Percentiles rank a stretch among this genome's conserved stretches.
Conservation (phyloP, 2,888 invertebrate species). For the Amphimallon solstitiale region DNA sequence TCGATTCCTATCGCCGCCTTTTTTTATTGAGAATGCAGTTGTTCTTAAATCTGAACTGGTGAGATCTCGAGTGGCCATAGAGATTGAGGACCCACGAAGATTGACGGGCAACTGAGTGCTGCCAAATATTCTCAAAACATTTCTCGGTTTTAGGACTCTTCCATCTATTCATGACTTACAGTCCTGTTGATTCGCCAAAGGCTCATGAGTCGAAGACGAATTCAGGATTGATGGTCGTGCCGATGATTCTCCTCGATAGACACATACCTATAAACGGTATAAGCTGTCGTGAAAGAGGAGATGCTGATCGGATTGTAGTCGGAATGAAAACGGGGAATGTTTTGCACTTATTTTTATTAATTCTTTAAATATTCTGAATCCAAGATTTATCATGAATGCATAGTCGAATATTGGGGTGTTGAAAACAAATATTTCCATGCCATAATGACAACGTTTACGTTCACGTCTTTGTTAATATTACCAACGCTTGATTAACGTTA, state of each 20-base stretch:
- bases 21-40: neutral
- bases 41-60: slow-evolving; percentile 40
- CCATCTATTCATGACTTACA: too few relatives aligned
- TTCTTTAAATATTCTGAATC: too few relatives aligned
- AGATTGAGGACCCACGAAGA: slow-evolving; percentile 36
- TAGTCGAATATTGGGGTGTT: too few relatives aligned
- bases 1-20: slow-evolving; percentile 7
- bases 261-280: slow-evolving; percentile 18
- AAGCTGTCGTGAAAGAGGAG: slow-evolving; percentile 22
- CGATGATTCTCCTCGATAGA: neutral
- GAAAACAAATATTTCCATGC: too few relatives aligned
- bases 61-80: slow-evolving; percentile 29
- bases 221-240: too few relatives aligned
- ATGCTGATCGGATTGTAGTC: slow-evolving; percentile 15
- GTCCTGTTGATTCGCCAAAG: neutral
- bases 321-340: too few relatives aligned
- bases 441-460: too few relatives aligned
- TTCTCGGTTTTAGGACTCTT: slow-evolving; percentile 26
- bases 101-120: slow-evolving; percentile 27
- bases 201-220: neutral
- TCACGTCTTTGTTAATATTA: too few relatives aligned
- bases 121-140: too few relatives aligned
- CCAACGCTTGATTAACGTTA: too few relatives aligned
- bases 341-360: too few relatives aligned
- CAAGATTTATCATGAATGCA: too few relatives aligned